Base-by-base conservation (phyloP, 92 coral and sea anemone genomes). In the Desmophyllum pertusum region DNA sequence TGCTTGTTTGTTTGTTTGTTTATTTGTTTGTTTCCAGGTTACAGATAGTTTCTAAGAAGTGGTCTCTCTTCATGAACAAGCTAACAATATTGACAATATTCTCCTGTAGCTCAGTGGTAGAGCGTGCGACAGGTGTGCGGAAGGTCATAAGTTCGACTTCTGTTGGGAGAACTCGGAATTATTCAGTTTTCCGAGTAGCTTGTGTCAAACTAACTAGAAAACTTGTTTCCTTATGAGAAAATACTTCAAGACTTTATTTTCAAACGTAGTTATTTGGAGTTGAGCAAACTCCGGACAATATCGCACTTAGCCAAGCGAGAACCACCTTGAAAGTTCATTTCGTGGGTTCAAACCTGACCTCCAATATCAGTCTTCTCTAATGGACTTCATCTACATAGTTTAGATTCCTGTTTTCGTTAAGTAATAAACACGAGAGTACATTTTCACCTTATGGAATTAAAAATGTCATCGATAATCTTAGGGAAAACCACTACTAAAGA, bases 1-100 rank as follows among this genome's bases (percentile, higher is more conserved):
- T 13, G 27, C 61, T 77, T 77, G 70, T 59, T 57, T 61, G 50
- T 75, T 50, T 75, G 27, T 77, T 77, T 77, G 70, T 59, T 57
- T 61, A 75, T 75, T 50, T 75, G 64, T 74, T 43, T 74, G 79
- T 51, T 74, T 51, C 64, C 29, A 11, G 62, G 30, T 6, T 51
- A 21, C 41, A 31, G 23, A 14, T 11, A 50, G 79, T 74, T 35
- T 51, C 63, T 50, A 48, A 43, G 41, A 31, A 31, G 42, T 50
- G 0, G 25, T n/a, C n/a, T 11, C 62, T 18, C 39, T 27, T 73
- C 37, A 13, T 8, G 57, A 73, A 73, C 39, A 25, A 30, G 17
- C 38, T 2, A 21, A 3, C 45, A 39, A 75, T 75, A 51, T 75
- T 75, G 61, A 0, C 23, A 33, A 67, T 67, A 25, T 5, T 3